phyloP scores from a whole-genome alignment of 2,113 vertebrate genomes.

The Burhinus bistriatus region DNA sequence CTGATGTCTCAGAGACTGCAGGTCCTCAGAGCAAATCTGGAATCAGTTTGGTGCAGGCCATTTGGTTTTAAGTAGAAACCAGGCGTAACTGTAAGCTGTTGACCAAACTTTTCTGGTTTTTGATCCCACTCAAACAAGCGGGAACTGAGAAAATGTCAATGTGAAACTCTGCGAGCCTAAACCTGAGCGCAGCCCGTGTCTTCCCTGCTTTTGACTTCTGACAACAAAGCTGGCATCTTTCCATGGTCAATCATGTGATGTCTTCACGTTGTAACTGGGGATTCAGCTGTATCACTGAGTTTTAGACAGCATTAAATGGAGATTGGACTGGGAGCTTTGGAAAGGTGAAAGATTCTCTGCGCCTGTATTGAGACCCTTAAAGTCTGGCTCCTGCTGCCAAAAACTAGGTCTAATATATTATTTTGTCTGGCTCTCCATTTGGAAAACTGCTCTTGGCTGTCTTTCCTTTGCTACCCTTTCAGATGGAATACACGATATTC shows the following conservation, averaged over 20 bases:
- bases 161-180: neutral
- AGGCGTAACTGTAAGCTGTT: neutral
- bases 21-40: neutral
- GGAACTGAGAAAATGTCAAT: neutral
- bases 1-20: neutral
- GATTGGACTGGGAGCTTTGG: neutral
- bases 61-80: neutral
- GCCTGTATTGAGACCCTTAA: neutral
- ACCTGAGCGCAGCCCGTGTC: neutral
- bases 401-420: neutral
- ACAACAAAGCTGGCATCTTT: neutral
- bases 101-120: neutral
- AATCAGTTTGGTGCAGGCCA: neutral
- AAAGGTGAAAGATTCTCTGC: neutral
- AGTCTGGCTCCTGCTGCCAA: neutral
- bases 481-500: neutral
- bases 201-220: neutral
- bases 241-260: neutral
- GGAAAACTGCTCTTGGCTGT: slow-evolving; percentile 9
- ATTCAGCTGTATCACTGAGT: neutral
- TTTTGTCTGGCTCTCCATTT: neutral
- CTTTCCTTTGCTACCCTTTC: neutral
- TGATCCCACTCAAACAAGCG: neutral
- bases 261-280: neutral
- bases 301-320: neutral